These are phyloP conservation scores for Zygaena filipendulae DNA, from an alignment of 2,888 invertebrate species.

Conservation along the genomic window DNA sequence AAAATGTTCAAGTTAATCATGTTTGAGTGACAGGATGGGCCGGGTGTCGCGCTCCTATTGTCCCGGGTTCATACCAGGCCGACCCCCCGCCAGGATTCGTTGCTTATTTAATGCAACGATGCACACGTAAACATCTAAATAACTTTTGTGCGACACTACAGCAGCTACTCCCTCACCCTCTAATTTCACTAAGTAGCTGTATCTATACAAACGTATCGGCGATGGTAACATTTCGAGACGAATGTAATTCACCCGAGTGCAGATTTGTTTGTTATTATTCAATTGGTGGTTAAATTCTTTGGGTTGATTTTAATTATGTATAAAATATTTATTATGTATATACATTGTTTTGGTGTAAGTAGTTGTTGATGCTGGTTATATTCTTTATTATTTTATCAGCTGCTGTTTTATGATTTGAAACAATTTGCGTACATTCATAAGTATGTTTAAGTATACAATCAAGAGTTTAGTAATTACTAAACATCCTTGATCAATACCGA, in stretches of 20 bases:
- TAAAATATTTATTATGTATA: no score
- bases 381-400: no score
- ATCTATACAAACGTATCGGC: conserved; percentile 58
- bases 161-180: conserved; percentile 61
- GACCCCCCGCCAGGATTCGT: conserved; percentile 56
- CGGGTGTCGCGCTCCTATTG: conserved; percentile 53
- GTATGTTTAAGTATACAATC: no score
- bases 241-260: conserved; percentile 40
- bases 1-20: conserved; percentile 59
- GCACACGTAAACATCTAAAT: conserved; percentile 69
- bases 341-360: no score
- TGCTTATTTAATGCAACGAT: conserved; percentile 68
- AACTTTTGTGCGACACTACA: conserved; percentile 65
- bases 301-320: no score
- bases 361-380: no score
- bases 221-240: conserved; percentile 41
- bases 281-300: no score
- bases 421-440: no score
- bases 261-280: conserved; percentile 29
- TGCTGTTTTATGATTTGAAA: no score
- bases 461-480: no score
- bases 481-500: no score
- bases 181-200: conserved; percentile 66
- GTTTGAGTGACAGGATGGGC: conserved; percentile 45
- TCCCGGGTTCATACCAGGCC: conserved; percentile 41